These are phyloP conservation scores for Crocodylus rhombifer DNA, from an alignment of 2,797 vertebrate genomes.

Conservation along the genomic window DNA sequence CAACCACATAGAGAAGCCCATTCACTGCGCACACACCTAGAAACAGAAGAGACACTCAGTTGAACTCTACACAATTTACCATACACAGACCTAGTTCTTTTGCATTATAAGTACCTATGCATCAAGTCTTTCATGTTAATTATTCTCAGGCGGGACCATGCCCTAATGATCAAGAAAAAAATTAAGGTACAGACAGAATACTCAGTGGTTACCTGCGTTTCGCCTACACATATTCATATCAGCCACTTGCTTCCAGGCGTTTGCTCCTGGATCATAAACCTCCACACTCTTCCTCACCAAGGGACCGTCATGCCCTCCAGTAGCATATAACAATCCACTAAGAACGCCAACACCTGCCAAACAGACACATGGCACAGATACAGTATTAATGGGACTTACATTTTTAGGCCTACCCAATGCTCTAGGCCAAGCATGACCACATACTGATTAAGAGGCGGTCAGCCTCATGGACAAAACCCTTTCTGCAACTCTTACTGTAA, in stretches of 20 bases:
- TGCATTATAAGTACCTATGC: background rate
- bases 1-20: conserved; percentile 94
- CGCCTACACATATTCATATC: conserved; percentile 99
- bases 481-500: background rate
- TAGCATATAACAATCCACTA: conserved; percentile 92
- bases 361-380: background rate
- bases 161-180: background rate
- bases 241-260: conserved; percentile 93
- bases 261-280: conserved; percentile 91
- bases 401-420: background rate
- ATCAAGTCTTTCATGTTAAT: background rate
- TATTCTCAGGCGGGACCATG: background rate
- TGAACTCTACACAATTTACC: background rate
- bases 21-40: conserved; percentile 96
- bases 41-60: conserved; percentile 30
- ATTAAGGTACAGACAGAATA: background rate
- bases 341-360: conserved; percentile 92
- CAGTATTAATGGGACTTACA: fast-evolving
- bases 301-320: conserved; percentile 94
- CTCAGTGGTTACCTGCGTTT: conserved; percentile 88
- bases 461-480: background rate
- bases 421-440: background rate
- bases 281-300: conserved; percentile 97
- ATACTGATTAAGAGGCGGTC: background rate
- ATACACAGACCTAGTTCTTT: fast-evolving